Conservation (phyloP, 2,888 invertebrate genomes). For the Molorchus minor region DNA sequence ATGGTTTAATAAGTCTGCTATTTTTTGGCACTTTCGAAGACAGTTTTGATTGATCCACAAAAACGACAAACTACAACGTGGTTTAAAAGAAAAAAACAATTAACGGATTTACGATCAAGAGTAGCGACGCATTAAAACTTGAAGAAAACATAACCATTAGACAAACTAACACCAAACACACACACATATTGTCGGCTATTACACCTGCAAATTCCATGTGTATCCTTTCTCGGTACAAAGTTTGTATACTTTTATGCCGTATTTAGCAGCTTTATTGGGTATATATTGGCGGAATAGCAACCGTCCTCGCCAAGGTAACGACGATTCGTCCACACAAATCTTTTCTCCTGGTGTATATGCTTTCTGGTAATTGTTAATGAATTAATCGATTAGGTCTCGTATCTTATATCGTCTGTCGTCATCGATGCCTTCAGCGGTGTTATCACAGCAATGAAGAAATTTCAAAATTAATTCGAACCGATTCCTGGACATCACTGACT, state of each 20-base stretch:
- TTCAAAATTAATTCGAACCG: slow-evolving; percentile 12
- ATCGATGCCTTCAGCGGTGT: background rate
- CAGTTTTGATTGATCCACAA: too few relatives aligned
- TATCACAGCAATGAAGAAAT: slow-evolving; percentile 18
- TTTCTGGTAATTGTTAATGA: slow-evolving; percentile 23
- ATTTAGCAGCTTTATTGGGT: slow-evolving; percentile 28
- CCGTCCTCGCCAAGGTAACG: slow-evolving; percentile 30
- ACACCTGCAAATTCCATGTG: slow-evolving; percentile 30
- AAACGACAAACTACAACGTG: too few relatives aligned
- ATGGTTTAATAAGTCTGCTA: too few relatives aligned
- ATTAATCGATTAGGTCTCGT: slow-evolving; percentile 10
- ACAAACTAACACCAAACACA: too few relatives aligned
- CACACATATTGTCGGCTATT: too few relatives aligned
- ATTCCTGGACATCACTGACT: slow-evolving; percentile 17
- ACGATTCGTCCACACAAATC: slow-evolving; percentile 28
- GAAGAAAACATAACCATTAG: too few relatives aligned
- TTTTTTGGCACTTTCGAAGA: too few relatives aligned
- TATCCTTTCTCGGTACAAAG: slow-evolving; percentile 31
- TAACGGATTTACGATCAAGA: too few relatives aligned
- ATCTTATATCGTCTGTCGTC: slow-evolving; percentile 16
- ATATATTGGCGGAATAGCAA: slow-evolving; percentile 33
- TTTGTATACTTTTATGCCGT: slow-evolving; percentile 30
- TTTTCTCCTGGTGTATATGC: slow-evolving; percentile 37
- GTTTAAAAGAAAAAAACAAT: too few relatives aligned
- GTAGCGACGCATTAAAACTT: too few relatives aligned